These are phyloP conservation scores for Leucosticte australis DNA, from an alignment of 2,113 vertebrate genomes.

Conservation along the genomic window DNA sequence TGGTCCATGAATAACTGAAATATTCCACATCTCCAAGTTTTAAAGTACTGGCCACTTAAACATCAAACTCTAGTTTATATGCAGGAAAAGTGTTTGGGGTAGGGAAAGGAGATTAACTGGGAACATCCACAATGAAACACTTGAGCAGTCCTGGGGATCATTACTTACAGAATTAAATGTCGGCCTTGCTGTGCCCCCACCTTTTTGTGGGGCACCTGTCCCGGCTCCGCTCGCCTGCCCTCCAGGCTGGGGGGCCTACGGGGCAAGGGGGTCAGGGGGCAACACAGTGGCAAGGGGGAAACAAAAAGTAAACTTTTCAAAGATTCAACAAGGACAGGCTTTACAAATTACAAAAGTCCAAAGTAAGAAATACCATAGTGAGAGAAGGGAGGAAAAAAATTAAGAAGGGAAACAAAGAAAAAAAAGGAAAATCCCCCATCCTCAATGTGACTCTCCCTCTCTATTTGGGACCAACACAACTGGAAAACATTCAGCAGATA, in stretches of 20 bases:
- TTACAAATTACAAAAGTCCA: neutral
- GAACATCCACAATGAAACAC: conserved; percentile 21
- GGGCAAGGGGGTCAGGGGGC: conserved; percentile 55
- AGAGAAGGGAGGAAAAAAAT: neutral
- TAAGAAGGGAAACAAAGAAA: neutral
- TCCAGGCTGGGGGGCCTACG: conserved; percentile 73
- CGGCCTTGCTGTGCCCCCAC: conserved; percentile 75
- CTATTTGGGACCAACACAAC: neutral
- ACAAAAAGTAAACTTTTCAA: conserved; percentile 70
- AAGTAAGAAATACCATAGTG: neutral
- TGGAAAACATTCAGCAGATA: neutral
- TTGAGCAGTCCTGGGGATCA: conserved; percentile 24
- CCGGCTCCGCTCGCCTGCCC: conserved; percentile 73
- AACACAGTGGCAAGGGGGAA: conserved; percentile 63
- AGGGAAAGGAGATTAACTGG: neutral
- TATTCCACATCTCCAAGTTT: neutral
- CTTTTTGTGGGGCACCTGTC: conserved; percentile 78
- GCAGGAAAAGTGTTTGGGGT: conserved; percentile 28
- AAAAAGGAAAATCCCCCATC: neutral
- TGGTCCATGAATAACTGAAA: neutral
- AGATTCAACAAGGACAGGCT: conserved; percentile 51
- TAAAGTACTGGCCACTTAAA: neutral
- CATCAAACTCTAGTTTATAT: neutral
- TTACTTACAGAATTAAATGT: conserved; percentile 85
- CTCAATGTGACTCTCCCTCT: neutral